Conservation (phyloP, 2,113 vertebrate genomes). For the Dicrurus megarhynchus region DNA sequence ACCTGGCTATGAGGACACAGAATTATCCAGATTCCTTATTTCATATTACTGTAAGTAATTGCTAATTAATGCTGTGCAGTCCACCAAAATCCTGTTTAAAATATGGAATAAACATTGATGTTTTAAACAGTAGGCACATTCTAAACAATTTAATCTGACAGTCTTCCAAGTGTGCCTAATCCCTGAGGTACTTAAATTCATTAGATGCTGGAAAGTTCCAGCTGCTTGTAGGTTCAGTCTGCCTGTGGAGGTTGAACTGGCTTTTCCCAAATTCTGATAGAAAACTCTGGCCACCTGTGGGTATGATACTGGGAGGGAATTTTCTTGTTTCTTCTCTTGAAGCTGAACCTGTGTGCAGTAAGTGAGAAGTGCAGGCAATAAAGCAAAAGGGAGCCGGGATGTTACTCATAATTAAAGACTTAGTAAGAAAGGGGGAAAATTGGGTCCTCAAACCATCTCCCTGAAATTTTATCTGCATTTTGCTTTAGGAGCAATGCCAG, state of each 20-base stretch:
- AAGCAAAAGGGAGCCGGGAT: neutral
- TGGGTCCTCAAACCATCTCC: neutral
- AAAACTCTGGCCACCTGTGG: neutral
- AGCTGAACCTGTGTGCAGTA: neutral
- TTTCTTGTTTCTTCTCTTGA: neutral
- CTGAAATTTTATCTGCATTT: neutral
- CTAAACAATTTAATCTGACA: neutral
- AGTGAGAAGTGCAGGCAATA: neutral
- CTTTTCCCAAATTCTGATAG: neutral
- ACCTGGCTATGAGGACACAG: neutral
- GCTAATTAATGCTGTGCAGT: neutral
- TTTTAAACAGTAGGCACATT: neutral
- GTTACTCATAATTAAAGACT: neutral
- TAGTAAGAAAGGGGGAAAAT: neutral
- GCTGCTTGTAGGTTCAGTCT: neutral
- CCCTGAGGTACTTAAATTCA: neutral
- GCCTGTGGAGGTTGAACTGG: neutral
- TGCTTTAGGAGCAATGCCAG: neutral
- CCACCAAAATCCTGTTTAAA: neutral
- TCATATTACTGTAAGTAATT: neutral
- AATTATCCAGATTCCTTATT: neutral
- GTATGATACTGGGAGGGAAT: neutral
- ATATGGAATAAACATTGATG: neutral
- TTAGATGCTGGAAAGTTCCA: neutral
- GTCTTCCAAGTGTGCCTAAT: neutral